Evolutionary conservation across 2,797 vertebrate species (phyloP).

Genomic region (Oophaga sylvatica): DNA sequence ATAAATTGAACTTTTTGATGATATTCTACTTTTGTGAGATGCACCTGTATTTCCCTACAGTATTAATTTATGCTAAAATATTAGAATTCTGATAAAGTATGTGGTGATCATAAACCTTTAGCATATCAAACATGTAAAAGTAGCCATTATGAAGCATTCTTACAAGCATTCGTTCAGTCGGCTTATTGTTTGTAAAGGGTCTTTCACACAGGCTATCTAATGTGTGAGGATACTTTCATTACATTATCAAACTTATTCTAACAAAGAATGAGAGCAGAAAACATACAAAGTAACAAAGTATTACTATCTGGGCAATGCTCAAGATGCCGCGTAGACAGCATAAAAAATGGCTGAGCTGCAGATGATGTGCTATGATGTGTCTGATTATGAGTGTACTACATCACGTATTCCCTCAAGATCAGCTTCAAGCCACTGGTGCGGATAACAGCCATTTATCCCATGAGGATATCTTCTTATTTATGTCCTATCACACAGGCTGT

Average conservation of each 20-base stretch:
- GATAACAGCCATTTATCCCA: too few relatives aligned
- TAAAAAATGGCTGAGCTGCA: constrained; percentile 25
- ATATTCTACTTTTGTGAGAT: too few relatives aligned
- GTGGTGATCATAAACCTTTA: too few relatives aligned
- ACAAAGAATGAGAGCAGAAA: constrained; percentile 7
- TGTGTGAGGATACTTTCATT: too few relatives aligned
- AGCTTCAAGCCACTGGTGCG: too few relatives aligned
- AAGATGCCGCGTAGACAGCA: neutral
- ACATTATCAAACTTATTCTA: neutral
- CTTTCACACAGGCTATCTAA: too few relatives aligned
- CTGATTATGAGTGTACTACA: constrained; percentile 29
- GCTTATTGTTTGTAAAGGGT: neutral
- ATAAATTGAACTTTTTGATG: too few relatives aligned
- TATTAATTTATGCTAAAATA: too few relatives aligned
- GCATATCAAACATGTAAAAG: too few relatives aligned
- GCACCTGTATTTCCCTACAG: neutral
- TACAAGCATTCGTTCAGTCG: too few relatives aligned
- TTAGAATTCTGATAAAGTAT: too few relatives aligned
- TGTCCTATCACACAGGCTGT: constrained; percentile 33
- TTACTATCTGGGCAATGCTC: constrained; percentile 8
- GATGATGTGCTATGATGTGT: neutral
- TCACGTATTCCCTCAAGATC: neutral
- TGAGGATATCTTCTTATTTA: constrained; percentile 14
- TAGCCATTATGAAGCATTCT: too few relatives aligned
- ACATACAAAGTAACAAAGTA: neutral